Base-by-base conservation (phyloP, 1,140 invertebrate species). In the Thrips palmi region DNA sequence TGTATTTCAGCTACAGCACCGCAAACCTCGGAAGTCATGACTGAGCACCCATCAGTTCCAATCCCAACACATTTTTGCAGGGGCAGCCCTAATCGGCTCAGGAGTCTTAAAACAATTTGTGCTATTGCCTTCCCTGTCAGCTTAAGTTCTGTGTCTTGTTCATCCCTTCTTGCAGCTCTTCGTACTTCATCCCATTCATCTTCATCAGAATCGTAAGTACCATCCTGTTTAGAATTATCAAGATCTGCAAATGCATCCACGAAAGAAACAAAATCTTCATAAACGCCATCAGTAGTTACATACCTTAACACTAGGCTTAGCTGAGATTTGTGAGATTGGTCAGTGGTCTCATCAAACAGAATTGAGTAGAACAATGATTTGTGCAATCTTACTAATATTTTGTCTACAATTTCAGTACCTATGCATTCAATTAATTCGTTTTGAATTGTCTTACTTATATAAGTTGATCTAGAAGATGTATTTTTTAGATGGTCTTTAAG, bases 281-380 rank as follows among this genome's bases (percentile, higher is more conserved):
- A 40, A n/a, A 50, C 10, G 22, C 33, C 11, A 21, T 39, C 35
- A 2, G 39, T 33, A 25, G 41, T 33, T 10, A 45, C 14, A 45
- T 53, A 52, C 3, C 50, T 28, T 11, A 51, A 22, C n/a, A 40
- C 38, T 10, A 52, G 31, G 28, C 45, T 46, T 8, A 52, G 21
- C 39, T 54, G 52, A 19, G 47, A 44, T 31, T 35, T 47, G 25
- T 49, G 41, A 17, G 47, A 32, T 11, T 48, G 28, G 40, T 52
- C 52, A 17, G 50, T 51, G 11, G 49, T 53, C 44, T 54, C 52
- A 38, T 53, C 47, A 32, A 52, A 50, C 6, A 53, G 41, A 15
- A 52, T 45, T 8, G 42, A 39, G 32, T 41, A 52, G 36, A 33
- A 46, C 18, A 29, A 42, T 11, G 41, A 33, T 37, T 40, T 23